Evolutionary conservation across 1,140 invertebrate genomes (phyloP).

Genomic region (Drosophila ohnishii): DNA sequence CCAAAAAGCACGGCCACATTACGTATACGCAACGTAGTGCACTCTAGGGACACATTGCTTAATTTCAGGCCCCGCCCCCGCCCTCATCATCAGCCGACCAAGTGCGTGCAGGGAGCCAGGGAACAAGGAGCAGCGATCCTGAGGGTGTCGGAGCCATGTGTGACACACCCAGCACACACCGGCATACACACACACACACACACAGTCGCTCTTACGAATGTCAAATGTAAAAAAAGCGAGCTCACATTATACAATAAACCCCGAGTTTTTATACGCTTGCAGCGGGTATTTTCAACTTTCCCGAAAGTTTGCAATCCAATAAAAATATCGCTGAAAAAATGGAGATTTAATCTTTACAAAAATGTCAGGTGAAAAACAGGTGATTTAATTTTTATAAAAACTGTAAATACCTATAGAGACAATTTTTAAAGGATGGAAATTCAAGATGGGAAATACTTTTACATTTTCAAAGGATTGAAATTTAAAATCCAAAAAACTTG

Average conservation of each 20-base stretch:
- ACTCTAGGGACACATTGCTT: slow-evolving; percentile 79
- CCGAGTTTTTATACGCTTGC: slow-evolving; percentile 32
- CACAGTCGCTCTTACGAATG: slow-evolving; percentile 42
- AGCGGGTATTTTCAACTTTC: slow-evolving; percentile 7
- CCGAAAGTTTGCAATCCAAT: slow-evolving; percentile 12
- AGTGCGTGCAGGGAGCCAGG: slow-evolving; percentile 45
- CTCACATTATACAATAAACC: slow-evolving; percentile 58
- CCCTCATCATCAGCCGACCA: slow-evolving; percentile 22
- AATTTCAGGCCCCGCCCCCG: slow-evolving; percentile 49
- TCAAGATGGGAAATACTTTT: background rate
- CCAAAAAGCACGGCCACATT: slow-evolving; percentile 69
- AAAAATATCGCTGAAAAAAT: slow-evolving; percentile 6
- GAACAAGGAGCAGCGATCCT: slow-evolving; percentile 13
- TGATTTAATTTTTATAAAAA: slow-evolving; percentile 5
- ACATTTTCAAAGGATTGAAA: no score
- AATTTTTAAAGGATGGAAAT: background rate
- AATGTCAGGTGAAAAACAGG: slow-evolving; percentile 10
- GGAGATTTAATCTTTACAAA: background rate
- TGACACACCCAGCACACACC: slow-evolving; percentile 51
- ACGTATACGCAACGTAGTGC: slow-evolving; percentile 76
- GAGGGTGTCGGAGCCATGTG: slow-evolving; percentile 49
- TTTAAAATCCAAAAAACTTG: no score
- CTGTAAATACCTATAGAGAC: background rate
- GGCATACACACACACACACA: slow-evolving; percentile 26
- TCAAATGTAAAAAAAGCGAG: slow-evolving; percentile 70